Conservation (phyloP, 2,888 invertebrate species). For the Leistus spinibarbis region DNA sequence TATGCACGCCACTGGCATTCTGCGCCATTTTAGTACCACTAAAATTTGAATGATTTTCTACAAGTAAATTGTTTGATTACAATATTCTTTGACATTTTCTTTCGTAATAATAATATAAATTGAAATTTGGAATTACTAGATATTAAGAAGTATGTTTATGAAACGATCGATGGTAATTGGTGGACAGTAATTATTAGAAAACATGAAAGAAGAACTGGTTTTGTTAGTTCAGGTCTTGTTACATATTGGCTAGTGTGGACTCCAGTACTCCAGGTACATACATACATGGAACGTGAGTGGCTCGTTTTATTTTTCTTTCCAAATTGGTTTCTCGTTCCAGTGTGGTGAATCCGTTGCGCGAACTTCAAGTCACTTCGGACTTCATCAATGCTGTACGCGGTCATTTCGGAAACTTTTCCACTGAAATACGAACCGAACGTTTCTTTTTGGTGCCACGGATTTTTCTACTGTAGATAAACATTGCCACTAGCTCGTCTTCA, state of each 20-base stretch:
- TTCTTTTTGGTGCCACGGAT: no score
- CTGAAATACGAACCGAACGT: neutral
- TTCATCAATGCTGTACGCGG: slow-evolving; percentile 38
- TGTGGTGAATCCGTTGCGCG: slow-evolving; percentile 17
- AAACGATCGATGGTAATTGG: neutral
- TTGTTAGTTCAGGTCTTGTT: neutral
- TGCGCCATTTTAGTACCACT: neutral
- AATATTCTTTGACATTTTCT: neutral
- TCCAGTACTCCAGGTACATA: neutral
- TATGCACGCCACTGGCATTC: neutral
- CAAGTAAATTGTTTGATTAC: neutral
- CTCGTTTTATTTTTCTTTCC: slow-evolving; percentile 33
- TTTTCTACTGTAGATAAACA: neutral
- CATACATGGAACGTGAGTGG: neutral
- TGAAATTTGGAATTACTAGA: no score
- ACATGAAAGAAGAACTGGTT: neutral
- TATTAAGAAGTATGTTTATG: neutral
- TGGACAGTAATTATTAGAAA: neutral
- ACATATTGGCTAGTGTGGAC: neutral
- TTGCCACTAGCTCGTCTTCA: neutral
- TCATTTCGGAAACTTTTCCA: slow-evolving; percentile 23
- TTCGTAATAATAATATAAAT: no score
- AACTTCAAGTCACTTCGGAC: slow-evolving; percentile 22
- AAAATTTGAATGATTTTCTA: neutral
- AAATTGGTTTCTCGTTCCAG: slow-evolving; percentile 34